These are phyloP conservation scores for Paracanthobrama guichenoti DNA, from an alignment of 2,113 vertebrate species.

Conservation along the genomic window DNA sequence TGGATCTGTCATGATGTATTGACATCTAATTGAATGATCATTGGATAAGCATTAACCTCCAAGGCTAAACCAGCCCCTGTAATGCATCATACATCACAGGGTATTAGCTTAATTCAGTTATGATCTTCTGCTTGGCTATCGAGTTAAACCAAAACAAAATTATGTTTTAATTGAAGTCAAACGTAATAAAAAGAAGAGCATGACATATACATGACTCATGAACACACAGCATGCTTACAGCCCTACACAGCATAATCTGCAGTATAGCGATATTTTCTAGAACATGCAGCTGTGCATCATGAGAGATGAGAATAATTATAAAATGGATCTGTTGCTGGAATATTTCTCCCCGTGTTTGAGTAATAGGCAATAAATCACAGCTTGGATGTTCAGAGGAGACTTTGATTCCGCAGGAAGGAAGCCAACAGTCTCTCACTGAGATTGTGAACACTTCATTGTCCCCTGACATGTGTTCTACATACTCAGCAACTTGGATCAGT, in stretches of 20 bases:
- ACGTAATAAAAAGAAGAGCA: conserved; percentile 24
- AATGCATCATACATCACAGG: conserved; percentile 35
- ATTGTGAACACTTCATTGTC: conserved; percentile 46
- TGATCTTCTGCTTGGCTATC: conserved; percentile 8
- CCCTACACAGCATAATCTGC: neutral
- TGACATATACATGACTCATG: neutral
- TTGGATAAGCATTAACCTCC: conserved; percentile 35
- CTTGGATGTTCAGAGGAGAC: conserved; percentile 33
- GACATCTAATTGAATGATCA: conserved; percentile 31
- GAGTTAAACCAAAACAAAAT: conserved; percentile 41
- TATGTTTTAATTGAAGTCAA: conserved; percentile 26
- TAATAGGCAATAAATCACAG: conserved; percentile 48
- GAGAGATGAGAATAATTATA: neutral
- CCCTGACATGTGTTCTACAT: conserved; percentile 41
- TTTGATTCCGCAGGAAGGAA: conserved; percentile 59
- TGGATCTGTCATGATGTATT: conserved; percentile 9
- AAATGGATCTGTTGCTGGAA: conserved; percentile 45
- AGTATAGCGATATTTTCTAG: neutral
- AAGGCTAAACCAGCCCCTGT: conserved; percentile 4
- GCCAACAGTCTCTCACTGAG: conserved; percentile 49
- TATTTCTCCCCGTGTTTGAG: conserved; percentile 47
- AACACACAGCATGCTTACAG: neutral
- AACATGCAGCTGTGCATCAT: neutral
- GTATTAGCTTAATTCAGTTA: conserved; percentile 20
- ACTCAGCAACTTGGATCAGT: conserved; percentile 9